phyloP scores from a whole-genome alignment of 2,113 vertebrate genomes.

The Rhizomys pruinosus region DNA sequence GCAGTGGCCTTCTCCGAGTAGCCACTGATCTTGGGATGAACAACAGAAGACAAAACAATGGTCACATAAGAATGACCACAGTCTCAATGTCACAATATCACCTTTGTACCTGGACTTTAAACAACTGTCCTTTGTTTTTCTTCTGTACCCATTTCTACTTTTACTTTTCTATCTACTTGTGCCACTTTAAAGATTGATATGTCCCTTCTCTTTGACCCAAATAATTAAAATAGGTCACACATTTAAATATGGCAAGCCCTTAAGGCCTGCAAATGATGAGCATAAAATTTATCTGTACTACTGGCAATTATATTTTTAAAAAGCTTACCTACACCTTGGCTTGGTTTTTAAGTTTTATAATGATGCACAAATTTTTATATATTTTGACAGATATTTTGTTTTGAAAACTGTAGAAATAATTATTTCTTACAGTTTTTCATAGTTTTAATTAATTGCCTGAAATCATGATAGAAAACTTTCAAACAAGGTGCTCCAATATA shows the following conservation, averaged over 20 bases:
- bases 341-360: slow-evolving; percentile 33
- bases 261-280: slow-evolving; percentile 68
- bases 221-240: slow-evolving; percentile 78
- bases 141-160: slow-evolving; percentile 1
- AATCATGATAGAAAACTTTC: slow-evolving; percentile 15
- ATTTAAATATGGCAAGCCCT: slow-evolving; percentile 78
- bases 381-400: not conserved
- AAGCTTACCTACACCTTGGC: not conserved
- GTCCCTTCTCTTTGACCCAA: slow-evolving; percentile 76
- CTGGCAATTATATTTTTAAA: not conserved
- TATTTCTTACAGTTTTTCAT: not conserved
- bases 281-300: slow-evolving; percentile 61
- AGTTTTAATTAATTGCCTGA: not conserved
- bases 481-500: not conserved
- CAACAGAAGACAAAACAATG: not conserved
- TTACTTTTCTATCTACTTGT: slow-evolving; percentile 46
- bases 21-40: not conserved
- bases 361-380: not conserved
- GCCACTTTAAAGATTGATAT: slow-evolving; percentile 62
- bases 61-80: not conserved
- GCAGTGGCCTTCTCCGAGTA: not conserved
- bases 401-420: not conserved
- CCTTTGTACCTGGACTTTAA: not conserved
- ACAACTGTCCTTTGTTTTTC: not conserved
- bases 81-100: not conserved